Evolutionary conservation across 1,140 invertebrate genomes (phyloP).

Genomic region (Bombus picipes): DNA sequence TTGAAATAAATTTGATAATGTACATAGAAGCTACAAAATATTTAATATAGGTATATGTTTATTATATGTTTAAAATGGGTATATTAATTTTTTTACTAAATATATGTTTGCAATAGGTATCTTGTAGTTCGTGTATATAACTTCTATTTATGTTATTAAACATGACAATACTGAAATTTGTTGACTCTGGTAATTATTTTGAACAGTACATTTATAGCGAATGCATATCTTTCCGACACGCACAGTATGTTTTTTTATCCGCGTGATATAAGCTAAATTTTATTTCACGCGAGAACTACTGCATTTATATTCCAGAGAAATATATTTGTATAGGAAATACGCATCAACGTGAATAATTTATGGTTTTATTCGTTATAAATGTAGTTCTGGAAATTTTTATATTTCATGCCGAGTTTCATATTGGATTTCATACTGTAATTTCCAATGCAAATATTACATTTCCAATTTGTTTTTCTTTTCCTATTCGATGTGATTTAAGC

Average conservation of each 20-base stretch:
- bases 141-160: neutral
- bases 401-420: neutral
- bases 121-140: too few relatives aligned
- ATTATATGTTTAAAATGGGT: too few relatives aligned
- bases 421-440: neutral
- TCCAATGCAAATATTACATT: conserved; percentile 17
- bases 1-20: too few relatives aligned
- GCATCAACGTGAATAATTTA: conserved; percentile 6
- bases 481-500: neutral
- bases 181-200: neutral
- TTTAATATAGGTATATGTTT: too few relatives aligned
- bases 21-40: too few relatives aligned
- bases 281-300: neutral
- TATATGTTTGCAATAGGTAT: too few relatives aligned
- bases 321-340: neutral
- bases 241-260: neutral
- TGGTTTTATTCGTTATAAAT: conserved; percentile 8
- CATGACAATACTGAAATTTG: neutral
- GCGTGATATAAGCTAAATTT: neutral
- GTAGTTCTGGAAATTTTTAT: neutral
- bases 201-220: neutral
- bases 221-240: neutral
- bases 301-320: neutral
- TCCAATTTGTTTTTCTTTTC: neutral
- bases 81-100: too few relatives aligned